Evolutionary conservation across 1,140 invertebrate genomes (phyloP).

Genomic region (Ostrea denselamellosa): DNA sequence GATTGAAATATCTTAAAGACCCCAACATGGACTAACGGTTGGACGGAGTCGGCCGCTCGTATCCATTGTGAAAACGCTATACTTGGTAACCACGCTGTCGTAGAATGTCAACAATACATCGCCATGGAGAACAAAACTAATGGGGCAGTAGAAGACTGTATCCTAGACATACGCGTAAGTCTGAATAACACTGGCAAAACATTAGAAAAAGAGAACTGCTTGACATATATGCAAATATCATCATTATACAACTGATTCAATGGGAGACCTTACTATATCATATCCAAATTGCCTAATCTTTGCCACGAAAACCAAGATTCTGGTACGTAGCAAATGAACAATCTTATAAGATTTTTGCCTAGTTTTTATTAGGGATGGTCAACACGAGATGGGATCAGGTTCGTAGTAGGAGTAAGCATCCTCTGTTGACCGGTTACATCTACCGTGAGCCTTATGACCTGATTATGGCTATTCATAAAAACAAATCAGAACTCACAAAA

Average conservation of each 20-base stretch:
- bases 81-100: not conserved
- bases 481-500: too few relatives aligned
- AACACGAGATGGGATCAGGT: too few relatives aligned
- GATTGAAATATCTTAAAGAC: not conserved
- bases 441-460: too few relatives aligned
- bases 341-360: not conserved
- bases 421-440: too few relatives aligned
- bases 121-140: not conserved
- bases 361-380: not conserved
- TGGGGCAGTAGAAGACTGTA: not conserved
- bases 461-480: too few relatives aligned
- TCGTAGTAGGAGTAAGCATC: too few relatives aligned
- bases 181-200: not conserved
- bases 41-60: not conserved
- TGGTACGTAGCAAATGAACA: not conserved
- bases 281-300: too few relatives aligned
- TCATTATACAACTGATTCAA: too few relatives aligned
- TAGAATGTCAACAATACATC: not conserved
- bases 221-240: too few relatives aligned
- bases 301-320: too few relatives aligned
- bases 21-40: not conserved
- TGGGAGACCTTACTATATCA: too few relatives aligned
- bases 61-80: not conserved
- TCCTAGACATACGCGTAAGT: slow-evolving; percentile 7
- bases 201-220: too few relatives aligned